These are phyloP conservation scores for Fistularia commersonii DNA, from an alignment of 2,797 vertebrate genomes.

Conservation along the genomic window DNA sequence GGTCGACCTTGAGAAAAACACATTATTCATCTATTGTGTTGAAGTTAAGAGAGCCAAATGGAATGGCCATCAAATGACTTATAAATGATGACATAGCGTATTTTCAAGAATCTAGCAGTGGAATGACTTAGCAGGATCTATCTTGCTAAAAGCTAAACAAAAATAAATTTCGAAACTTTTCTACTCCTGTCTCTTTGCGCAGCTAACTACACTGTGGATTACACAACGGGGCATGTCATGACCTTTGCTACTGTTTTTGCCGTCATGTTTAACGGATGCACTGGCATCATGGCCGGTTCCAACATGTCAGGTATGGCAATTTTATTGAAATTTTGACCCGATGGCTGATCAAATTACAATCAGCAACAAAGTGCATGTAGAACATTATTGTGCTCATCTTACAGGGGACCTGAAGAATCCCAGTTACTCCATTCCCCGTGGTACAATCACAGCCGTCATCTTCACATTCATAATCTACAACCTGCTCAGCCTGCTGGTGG, in stretches of 20 bases:
- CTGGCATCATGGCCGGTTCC: constrained; percentile 92
- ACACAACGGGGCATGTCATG: constrained; percentile 84
- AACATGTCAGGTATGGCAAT: constrained; percentile 85
- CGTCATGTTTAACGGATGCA: constrained; percentile 93
- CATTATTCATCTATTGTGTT: too few relatives aligned
- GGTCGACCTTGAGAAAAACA: too few relatives aligned
- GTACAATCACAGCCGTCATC: constrained; percentile 88
- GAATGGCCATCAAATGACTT: too few relatives aligned
- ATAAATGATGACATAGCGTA: too few relatives aligned
- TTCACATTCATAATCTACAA: constrained; percentile 91
- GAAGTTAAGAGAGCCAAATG: too few relatives aligned
- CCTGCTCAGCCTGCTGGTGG: constrained; percentile 80
- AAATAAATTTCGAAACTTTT: background rate
- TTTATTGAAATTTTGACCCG: too few relatives aligned
- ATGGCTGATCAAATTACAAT: too few relatives aligned
- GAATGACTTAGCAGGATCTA: too few relatives aligned
- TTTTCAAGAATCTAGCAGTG: too few relatives aligned
- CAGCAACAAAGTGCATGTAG: too few relatives aligned
- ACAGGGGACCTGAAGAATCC: constrained; percentile 87
- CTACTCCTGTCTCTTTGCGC: constrained; percentile 18
- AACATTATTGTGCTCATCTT: background rate
- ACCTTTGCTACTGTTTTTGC: constrained; percentile 87
- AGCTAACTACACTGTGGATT: constrained; percentile 81
- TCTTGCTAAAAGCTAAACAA: constrained; percentile 1
- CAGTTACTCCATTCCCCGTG: constrained; percentile 87